phyloP scores from a whole-genome alignment of 2,113 vertebrate genomes.

The Lipophrys pholis region DNA sequence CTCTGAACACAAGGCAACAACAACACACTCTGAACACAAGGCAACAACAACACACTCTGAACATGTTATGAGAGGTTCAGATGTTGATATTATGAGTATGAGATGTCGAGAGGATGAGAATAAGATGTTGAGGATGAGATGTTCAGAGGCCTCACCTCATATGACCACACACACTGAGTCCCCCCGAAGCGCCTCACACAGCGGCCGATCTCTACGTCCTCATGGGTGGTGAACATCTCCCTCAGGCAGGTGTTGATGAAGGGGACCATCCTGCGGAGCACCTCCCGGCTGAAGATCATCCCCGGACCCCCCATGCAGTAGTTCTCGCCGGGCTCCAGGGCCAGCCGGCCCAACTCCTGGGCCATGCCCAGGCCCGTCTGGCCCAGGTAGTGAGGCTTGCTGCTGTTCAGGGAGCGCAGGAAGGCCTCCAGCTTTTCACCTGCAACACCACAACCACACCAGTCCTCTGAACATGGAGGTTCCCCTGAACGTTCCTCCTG shows the following conservation, averaged over 20 bases:
- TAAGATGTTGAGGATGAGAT: too few relatives aligned
- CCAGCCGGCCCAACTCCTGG: conserved; percentile 91
- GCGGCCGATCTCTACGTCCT: conserved; percentile 92
- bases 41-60: too few relatives aligned
- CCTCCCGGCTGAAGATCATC: conserved; percentile 93
- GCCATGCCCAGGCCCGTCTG: conserved; percentile 91
- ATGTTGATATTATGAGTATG: too few relatives aligned
- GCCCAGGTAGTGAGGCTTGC: conserved; percentile 91
- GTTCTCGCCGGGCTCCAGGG: conserved; percentile 92
- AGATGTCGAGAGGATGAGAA: too few relatives aligned
- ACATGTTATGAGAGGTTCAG: too few relatives aligned
- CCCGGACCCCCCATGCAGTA: conserved; percentile 95
- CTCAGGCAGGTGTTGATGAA: conserved; percentile 90
- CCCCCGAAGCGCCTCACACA: conserved; percentile 90
- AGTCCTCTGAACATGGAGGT: too few relatives aligned
- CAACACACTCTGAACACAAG: too few relatives aligned
- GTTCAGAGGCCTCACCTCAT: conserved; percentile 82
- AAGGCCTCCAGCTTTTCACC: conserved; percentile 92
- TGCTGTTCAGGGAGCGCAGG: conserved; percentile 95
- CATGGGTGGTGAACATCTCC: conserved; percentile 94
- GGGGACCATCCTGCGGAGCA: conserved; percentile 90
- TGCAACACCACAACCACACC: background rate
- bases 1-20: too few relatives aligned
- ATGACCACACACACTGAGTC: conserved; percentile 91
- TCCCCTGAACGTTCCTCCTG: too few relatives aligned